A percentile compares a stretch with the other conserved stretches of the same genome.
These are phyloP conservation scores for Caenorhabditis parvicauda DNA, from an alignment of 2,888 invertebrate genomes.

Conservation along the genomic window DNA sequence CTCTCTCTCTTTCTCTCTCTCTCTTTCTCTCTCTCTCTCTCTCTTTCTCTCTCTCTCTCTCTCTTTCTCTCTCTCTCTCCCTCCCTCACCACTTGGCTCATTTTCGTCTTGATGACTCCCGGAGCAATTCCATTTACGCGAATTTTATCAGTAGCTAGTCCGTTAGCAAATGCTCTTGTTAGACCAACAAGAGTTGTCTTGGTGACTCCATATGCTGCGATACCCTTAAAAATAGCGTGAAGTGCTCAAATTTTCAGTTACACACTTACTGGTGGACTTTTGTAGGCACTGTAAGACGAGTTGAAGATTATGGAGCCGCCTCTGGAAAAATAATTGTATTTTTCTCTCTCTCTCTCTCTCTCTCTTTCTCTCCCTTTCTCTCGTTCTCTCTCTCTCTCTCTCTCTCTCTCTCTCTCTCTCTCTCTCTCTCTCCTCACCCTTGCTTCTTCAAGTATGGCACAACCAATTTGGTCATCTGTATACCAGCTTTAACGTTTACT, in stretches of 20 bases:
- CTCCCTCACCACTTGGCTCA: slow-evolving; percentile 70
- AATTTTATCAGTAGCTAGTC: slow-evolving; percentile 79
- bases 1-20: not conserved
- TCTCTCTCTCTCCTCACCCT: slow-evolving; percentile 60
- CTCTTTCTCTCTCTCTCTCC: not conserved
- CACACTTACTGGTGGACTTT: slow-evolving; percentile 72
- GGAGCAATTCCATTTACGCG: slow-evolving; percentile 90
- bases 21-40: not conserved
- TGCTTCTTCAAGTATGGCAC: slow-evolving; percentile 78
- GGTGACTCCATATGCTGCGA: slow-evolving; percentile 87
- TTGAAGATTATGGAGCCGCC: slow-evolving; percentile 57
- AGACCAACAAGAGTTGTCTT: slow-evolving; percentile 88
- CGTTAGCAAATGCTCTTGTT: slow-evolving; percentile 77
- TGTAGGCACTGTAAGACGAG: slow-evolving; percentile 55
- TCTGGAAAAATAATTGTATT: slow-evolving; percentile 14
- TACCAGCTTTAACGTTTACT: slow-evolving; percentile 85
- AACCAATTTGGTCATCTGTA: slow-evolving; percentile 81
- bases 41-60: slow-evolving; percentile 1
- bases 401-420: not conserved
- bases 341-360: not conserved
- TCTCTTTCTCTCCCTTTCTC: not conserved
- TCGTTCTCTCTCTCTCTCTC: too few species aligned
- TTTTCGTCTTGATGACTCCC: slow-evolving; percentile 85
- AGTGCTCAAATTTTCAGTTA: not conserved
- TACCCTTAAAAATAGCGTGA: slow-evolving; percentile 30